These are phyloP conservation scores for Bathybates hornii DNA, from an alignment of 2,113 vertebrate genomes.

Conservation along the genomic window DNA sequence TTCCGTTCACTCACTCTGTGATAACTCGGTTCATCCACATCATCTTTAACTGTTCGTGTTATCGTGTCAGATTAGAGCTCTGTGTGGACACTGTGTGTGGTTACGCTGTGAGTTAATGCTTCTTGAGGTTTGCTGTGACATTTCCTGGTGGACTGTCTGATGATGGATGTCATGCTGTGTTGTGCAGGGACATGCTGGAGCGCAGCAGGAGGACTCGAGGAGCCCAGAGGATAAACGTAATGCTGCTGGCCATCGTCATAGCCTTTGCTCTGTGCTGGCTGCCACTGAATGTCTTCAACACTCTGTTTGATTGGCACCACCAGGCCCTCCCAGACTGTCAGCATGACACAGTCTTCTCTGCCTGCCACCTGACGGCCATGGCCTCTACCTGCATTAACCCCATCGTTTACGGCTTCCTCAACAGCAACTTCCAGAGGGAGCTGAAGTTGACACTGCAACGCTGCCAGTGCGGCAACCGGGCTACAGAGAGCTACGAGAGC, in stretches of 20 bases:
- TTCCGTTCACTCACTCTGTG: not conserved
- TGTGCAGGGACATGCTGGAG: conserved; percentile 65
- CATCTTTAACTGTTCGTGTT: not conserved
- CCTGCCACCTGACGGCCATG: conserved; percentile 73
- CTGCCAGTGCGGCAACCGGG: conserved; percentile 57
- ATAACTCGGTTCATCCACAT: not conserved
- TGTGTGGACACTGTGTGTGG: not conserved
- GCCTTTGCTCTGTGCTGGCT: conserved; percentile 75
- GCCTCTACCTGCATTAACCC: conserved; percentile 76
- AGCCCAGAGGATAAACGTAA: conserved; percentile 64
- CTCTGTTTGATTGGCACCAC: conserved; percentile 75
- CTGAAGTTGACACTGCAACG: conserved; percentile 63
- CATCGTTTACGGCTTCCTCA: conserved; percentile 75
- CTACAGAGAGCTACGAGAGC: conserved; percentile 68
- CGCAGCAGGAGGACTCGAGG: conserved; percentile 54
- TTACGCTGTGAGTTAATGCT: not conserved
- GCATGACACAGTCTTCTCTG: conserved; percentile 74
- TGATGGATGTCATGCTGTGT: not conserved
- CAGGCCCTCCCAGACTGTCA: conserved; percentile 69
- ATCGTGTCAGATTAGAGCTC: not conserved
- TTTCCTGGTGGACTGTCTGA: conserved; percentile 1
- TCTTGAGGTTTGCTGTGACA: not conserved
- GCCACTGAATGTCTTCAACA: conserved; percentile 75
- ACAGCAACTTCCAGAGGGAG: conserved; percentile 76
- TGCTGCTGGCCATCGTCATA: conserved; percentile 69